Evolutionary conservation across 2,113 vertebrate genomes (phyloP), one percentile per base, ranked within the genome.

Genomic region (Etheostoma cragini): DNA sequence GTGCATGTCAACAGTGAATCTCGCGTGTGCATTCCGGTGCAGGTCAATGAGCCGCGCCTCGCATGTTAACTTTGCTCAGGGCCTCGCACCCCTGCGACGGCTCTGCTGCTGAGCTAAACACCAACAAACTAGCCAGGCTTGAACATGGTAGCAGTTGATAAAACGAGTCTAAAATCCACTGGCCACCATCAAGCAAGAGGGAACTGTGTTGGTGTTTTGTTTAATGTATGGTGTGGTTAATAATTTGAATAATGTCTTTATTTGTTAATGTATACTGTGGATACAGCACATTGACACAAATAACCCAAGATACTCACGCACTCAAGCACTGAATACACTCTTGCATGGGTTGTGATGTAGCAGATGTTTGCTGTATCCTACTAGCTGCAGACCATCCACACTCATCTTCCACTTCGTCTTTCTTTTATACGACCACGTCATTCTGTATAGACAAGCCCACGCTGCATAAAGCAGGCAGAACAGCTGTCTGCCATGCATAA

Each of bases 401-500:
- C 33, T 16, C 72, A 54, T 45, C 73, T 65, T 49, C 33, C 33
- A 15, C 38, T 42, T 38, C 10, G 8, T 66, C 61, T 70, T 74
- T 66, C 82, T 76, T 76, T 54, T 88, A 85, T 80, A 87, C 46
- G 38, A 87, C 78, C 81, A 58, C 77, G 42, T 92, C 87, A 81
- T 90, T 90, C 83, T 88, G 91, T 89, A 90, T 89, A 83, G 85
- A 45, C 21, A 70, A 81, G 77, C 57, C 64, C 38, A 42, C 61
- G 46, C 65, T 63, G 79, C 72, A 86, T 87, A 80, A 74, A 81
- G 67, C 11, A 54, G 60, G 74, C 76, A 68, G 65, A 88, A 90
- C 95, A 94, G 89, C 84, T 46, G 66, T 83, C 91, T 92, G 84
- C 92, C 78, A 78, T 87, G 82, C 85, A 89, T 91, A 89, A 92